A percentile compares a stretch with the other conserved stretches of the same genome.
These are phyloP conservation scores for Brachyhypopomus gauderio DNA, from an alignment of 2,113 vertebrate genomes.

Conservation along the genomic window DNA sequence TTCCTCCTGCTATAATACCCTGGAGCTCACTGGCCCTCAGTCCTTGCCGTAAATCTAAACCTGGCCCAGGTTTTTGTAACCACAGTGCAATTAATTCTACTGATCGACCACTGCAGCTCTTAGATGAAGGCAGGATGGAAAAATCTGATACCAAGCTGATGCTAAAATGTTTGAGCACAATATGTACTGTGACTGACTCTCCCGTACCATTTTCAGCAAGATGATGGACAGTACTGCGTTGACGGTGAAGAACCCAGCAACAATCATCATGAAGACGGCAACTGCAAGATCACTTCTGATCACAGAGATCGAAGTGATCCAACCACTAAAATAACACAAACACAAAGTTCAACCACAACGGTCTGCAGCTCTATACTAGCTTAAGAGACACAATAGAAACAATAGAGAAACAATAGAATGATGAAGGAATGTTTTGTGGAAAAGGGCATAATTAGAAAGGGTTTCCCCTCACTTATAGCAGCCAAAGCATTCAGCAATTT, in stretches of 20 bases:
- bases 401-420: too few species aligned
- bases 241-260: slow-evolving; percentile 89
- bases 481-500: background rate
- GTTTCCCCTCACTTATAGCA: background rate
- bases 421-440: background rate
- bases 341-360: background rate
- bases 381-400: too few species aligned
- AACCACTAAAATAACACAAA: slow-evolving; percentile 78
- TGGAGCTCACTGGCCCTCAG: too few species aligned
- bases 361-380: background rate
- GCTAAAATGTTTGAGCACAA: background rate
- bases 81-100: too few species aligned
- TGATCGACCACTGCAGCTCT: too few species aligned
- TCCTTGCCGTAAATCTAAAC: too few species aligned
- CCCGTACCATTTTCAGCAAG: slow-evolving; percentile 89
- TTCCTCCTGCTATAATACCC: too few species aligned
- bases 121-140: too few species aligned
- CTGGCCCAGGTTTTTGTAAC: background rate
- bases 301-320: slow-evolving; percentile 84
- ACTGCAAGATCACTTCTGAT: slow-evolving; percentile 69
- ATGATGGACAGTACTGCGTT: slow-evolving; percentile 82
- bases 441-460: background rate
- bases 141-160: background rate
- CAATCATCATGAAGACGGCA: slow-evolving; percentile 91
- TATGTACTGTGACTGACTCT: background rate